Evolutionary conservation across 2,113 vertebrate genomes (phyloP).

Genomic region (Dicrurus megarhynchus): DNA sequence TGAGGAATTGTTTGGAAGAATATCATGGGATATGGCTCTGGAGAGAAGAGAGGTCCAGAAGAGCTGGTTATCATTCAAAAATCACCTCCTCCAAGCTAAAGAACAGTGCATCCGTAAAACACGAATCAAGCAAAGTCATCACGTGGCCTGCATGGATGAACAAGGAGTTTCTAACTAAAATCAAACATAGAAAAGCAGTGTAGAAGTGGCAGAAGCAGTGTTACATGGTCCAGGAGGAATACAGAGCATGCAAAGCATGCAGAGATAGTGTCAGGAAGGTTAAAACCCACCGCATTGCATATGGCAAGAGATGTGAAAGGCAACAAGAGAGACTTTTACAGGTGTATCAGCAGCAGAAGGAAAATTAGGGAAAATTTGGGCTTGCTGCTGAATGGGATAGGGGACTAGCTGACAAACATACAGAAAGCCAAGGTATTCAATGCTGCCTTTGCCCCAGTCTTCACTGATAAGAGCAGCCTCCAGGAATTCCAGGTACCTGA

Average conservation of each 20-base stretch:
- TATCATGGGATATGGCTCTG: background rate
- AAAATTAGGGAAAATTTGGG: background rate
- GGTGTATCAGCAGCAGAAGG: background rate
- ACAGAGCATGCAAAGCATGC: background rate
- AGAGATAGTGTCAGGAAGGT: background rate
- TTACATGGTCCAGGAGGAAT: background rate
- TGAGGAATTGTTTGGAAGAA: background rate
- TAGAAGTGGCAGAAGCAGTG: background rate
- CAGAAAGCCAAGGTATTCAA: background rate
- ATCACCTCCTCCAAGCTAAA: background rate
- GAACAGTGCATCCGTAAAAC: background rate
- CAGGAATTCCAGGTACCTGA: background rate
- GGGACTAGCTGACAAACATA: background rate
- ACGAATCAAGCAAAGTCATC: background rate
- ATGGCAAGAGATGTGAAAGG: background rate
- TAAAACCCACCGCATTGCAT: background rate
- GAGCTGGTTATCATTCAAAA: background rate
- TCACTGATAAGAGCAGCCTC: background rate
- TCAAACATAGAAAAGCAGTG: background rate
- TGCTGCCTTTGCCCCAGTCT: background rate
- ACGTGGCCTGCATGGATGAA: background rate
- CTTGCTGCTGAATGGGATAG: background rate
- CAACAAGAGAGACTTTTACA: background rate
- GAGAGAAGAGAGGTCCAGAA: background rate
- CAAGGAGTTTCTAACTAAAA: background rate